Conservation (phyloP, 2,888 invertebrate genomes). For the Erebia aethiops region DNA sequence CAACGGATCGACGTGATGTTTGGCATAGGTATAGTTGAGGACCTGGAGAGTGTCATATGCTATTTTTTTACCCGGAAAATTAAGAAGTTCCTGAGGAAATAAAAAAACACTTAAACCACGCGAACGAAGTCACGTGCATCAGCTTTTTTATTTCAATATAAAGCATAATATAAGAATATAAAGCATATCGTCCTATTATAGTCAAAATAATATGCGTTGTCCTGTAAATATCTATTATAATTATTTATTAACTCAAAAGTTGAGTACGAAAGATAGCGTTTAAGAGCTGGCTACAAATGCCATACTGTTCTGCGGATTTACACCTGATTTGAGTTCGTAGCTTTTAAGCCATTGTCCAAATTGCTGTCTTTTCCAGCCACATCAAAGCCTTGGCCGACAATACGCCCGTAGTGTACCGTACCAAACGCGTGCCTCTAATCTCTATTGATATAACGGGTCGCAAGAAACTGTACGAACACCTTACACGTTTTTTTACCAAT, state of each 20-base stretch:
- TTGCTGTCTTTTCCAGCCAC: conserved; percentile 74
- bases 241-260: neutral
- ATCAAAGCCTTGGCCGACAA: conserved; percentile 72
- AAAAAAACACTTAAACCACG: too few relatives aligned
- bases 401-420: conserved; percentile 58
- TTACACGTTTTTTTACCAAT: conserved; percentile 67
- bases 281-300: neutral
- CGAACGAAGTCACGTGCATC: too few relatives aligned
- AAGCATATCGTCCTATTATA: neutral
- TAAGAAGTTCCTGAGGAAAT: too few relatives aligned
- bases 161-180: too few relatives aligned
- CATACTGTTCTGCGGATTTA: conserved; percentile 55
- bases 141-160: too few relatives aligned
- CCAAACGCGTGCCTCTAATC: conserved; percentile 79
- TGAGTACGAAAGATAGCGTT: neutral
- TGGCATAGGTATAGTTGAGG: too few relatives aligned
- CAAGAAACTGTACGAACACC: conserved; percentile 73
- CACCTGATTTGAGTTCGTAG: conserved; percentile 57
- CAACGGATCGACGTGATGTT: too few relatives aligned
- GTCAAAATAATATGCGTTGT: neutral
- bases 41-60: too few relatives aligned
- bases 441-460: conserved; percentile 79
- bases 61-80: too few relatives aligned
- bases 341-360: conserved; percentile 54
- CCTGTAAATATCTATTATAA: neutral